phyloP scores from a whole-genome alignment of 2,888 invertebrate species.

The Drosophila rellima region DNA sequence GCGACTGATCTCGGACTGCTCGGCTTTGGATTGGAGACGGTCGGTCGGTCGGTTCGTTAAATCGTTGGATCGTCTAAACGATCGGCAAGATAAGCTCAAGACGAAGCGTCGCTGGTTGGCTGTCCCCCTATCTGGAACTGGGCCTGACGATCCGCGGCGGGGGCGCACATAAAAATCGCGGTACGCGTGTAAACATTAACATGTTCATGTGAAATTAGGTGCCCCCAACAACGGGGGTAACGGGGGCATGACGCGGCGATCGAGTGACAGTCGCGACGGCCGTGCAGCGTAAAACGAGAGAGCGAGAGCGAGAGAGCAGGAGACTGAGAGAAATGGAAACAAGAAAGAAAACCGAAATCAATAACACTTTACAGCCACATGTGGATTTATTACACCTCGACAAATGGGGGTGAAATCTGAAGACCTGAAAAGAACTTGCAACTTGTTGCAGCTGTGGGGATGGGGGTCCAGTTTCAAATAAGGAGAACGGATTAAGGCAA shows the following conservation, averaged over 20 bases:
- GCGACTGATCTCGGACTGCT: conserved; percentile 70
- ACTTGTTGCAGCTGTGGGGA: conserved; percentile 74
- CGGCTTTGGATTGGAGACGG: conserved; percentile 33
- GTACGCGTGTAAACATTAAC: conserved; percentile 82
- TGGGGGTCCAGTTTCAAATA: conserved; percentile 8
- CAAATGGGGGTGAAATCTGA: conserved; percentile 10
- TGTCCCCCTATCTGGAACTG: conserved; percentile 29
- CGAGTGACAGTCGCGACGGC: conserved; percentile 31
- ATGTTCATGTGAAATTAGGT: conserved; percentile 77
- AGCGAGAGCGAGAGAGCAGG: background rate
- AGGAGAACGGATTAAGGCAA: conserved; percentile 1
- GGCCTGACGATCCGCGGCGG: conserved; percentile 50
- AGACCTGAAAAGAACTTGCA: conserved; percentile 12
- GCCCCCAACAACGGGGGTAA: conserved; percentile 22
- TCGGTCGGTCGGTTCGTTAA: conserved; percentile 35
- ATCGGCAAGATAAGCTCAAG: conserved; percentile 63
- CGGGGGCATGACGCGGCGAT: conserved; percentile 30
- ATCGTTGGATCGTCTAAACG: conserved; percentile 33
- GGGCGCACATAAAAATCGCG: conserved; percentile 76
- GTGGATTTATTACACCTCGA: conserved; percentile 77
- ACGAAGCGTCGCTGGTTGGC: conserved; percentile 52
- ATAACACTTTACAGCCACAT: conserved; percentile 80
- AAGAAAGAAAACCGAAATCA: conserved; percentile 61
- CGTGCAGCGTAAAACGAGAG: background rate
- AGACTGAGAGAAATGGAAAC: conserved; percentile 31